Evolutionary conservation across 1,140 invertebrate genomes (phyloP).

Genomic region (Papilio aristodemus): DNA sequence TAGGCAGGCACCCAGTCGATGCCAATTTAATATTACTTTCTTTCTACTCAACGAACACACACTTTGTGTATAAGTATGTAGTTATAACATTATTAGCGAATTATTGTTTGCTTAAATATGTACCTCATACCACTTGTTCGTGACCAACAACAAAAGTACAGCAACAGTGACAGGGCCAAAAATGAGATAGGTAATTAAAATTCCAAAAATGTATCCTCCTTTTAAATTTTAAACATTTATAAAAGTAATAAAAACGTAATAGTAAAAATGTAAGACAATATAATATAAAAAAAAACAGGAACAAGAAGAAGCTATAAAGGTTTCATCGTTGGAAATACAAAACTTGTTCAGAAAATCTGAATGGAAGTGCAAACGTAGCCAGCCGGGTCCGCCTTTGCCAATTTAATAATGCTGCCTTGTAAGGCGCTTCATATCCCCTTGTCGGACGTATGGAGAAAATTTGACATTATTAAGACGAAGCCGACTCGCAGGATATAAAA

Average conservation of each 20-base stretch:
- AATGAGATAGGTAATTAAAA: too few species aligned
- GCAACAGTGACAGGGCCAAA: too few species aligned
- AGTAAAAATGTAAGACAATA: neutral
- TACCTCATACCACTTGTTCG: too few species aligned
- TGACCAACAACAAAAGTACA: too few species aligned
- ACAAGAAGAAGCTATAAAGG: neutral
- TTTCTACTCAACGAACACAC: neutral
- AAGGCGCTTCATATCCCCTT: conserved; percentile 30
- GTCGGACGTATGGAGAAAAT: conserved; percentile 32
- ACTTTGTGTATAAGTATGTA: too few species aligned
- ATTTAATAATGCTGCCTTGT: conserved; percentile 33
- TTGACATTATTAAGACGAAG: conserved; percentile 30
- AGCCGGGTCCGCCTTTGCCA: conserved; percentile 29
- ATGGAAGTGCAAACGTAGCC: conserved; percentile 19
- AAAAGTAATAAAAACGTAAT: neutral
- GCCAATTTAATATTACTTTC: conserved; percentile 34
- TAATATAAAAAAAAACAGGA: neutral
- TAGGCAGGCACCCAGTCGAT: conserved; percentile 26
- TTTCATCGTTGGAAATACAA: conserved; percentile 23
- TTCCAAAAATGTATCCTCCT: too few species aligned
- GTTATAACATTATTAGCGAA: too few species aligned
- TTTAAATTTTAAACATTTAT: neutral
- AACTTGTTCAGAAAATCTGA: conserved; percentile 25
- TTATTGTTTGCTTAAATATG: too few species aligned
- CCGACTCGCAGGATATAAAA: neutral